Evolutionary conservation across 2,888 invertebrate genomes (phyloP).

Genomic region (Escarpia spicata): DNA sequence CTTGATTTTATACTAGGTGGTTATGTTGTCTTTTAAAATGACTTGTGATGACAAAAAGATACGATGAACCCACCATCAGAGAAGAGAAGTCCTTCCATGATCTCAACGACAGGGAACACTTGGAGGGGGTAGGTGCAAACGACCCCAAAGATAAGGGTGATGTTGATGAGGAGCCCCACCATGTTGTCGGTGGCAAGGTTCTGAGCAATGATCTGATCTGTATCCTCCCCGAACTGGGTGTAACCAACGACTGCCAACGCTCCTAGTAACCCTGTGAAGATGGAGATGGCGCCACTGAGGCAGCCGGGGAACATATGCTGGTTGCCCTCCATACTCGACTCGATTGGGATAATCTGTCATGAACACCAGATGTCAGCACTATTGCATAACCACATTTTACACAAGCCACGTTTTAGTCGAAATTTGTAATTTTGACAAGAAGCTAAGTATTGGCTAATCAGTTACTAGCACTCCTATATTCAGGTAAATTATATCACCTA

Average conservation of each 20-base stretch:
- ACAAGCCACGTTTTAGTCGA: no score
- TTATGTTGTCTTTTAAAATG: not conserved
- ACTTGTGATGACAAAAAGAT: not conserved
- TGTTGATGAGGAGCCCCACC: slow-evolving; percentile 49
- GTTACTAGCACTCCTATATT: no score
- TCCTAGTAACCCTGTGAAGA: slow-evolving; percentile 48
- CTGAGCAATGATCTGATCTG: slow-evolving; percentile 56
- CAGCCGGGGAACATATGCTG: slow-evolving; percentile 54
- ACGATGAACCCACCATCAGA: not conserved
- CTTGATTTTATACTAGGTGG: not conserved
- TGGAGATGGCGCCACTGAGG: slow-evolving; percentile 51
- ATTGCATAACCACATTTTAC: not conserved
- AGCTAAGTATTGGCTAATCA: no score
- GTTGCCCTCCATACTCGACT: slow-evolving; percentile 63
- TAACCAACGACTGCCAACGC: slow-evolving; percentile 58
- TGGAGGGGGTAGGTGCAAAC: slow-evolving; percentile 60
- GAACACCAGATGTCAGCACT: not conserved
- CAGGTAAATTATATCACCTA: no score
- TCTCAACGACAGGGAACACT: slow-evolving; percentile 58
- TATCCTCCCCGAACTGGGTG: slow-evolving; percentile 50
- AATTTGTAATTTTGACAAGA: no score
- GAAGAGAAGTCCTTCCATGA: slow-evolving; percentile 53
- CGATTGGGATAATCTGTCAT: slow-evolving; percentile 55
- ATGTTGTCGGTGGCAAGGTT: slow-evolving; percentile 49
- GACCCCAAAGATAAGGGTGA: slow-evolving; percentile 56